A percentile compares a stretch with the other conserved stretches of the same genome.
These are phyloP conservation scores for Keiferia lycopersicella DNA, from an alignment of 2,888 invertebrate species.

Conservation along the genomic window DNA sequence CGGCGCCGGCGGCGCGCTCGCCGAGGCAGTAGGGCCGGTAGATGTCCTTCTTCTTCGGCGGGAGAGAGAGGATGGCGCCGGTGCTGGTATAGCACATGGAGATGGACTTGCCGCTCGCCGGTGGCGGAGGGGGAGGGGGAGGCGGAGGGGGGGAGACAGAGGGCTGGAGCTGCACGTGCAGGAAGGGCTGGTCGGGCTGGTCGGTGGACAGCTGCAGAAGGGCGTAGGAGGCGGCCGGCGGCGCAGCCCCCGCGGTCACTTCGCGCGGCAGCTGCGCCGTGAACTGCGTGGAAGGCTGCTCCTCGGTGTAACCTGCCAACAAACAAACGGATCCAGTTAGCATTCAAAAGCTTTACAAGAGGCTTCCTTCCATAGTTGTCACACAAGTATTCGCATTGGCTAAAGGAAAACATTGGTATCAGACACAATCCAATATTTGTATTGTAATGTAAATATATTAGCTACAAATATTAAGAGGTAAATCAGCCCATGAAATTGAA, in stretches of 20 bases:
- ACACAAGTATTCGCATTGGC: no score
- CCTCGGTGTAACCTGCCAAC: slow-evolving; percentile 87
- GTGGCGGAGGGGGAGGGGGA: slow-evolving; percentile 76
- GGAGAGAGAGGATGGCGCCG: slow-evolving; percentile 89
- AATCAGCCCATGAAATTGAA: no score
- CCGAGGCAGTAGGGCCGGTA: slow-evolving; percentile 93
- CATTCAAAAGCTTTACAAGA: neutral
- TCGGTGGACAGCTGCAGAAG: slow-evolving; percentile 75
- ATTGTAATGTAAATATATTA: no score
- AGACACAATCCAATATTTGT: no score
- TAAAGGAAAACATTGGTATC: no score
- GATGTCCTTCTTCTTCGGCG: slow-evolving; percentile 95
- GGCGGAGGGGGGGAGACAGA: slow-evolving; percentile 74
- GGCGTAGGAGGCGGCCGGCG: slow-evolving; percentile 72
- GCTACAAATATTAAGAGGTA: no score
- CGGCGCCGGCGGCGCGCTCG: slow-evolving; percentile 70
- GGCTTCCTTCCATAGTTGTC: no score
- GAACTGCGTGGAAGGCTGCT: slow-evolving; percentile 88
- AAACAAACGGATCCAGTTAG: neutral
- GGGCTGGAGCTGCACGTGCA: slow-evolving; percentile 75
- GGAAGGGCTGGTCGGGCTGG: slow-evolving; percentile 65
- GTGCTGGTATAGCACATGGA: slow-evolving; percentile 93
- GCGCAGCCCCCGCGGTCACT: slow-evolving; percentile 81
- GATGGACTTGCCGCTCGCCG: slow-evolving; percentile 85
- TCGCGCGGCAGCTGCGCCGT: slow-evolving; percentile 88